phyloP scores from a whole-genome alignment of 2,113 vertebrate species.

The Hassar affinis region DNA sequence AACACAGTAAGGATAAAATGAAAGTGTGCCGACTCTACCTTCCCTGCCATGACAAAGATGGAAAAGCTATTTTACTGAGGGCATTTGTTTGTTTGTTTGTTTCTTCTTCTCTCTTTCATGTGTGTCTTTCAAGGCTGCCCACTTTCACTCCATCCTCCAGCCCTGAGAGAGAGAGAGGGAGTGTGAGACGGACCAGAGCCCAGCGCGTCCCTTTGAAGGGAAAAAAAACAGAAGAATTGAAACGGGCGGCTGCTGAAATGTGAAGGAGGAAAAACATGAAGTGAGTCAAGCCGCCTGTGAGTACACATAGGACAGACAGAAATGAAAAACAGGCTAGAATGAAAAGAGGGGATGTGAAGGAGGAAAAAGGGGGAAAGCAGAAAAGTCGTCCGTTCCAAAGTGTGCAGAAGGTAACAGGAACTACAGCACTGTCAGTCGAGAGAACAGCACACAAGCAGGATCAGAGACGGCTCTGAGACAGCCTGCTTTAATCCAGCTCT shows the following conservation, averaged over 20 bases:
- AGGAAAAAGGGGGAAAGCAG: constrained; percentile 9
- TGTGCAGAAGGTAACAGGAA: constrained; percentile 24
- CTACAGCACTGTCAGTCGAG: background rate
- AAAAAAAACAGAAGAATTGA: constrained; percentile 60
- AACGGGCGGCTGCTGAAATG: constrained; percentile 66
- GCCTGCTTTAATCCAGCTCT: background rate
- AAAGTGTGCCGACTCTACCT: constrained; percentile 49
- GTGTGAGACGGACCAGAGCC: constrained; percentile 36
- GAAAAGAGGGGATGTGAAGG: constrained; percentile 38
- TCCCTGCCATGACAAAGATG: constrained; percentile 62
- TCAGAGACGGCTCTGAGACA: background rate
- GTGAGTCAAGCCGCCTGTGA: constrained; percentile 70
- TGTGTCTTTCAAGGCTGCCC: constrained; percentile 73
- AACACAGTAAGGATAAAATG: constrained; percentile 3
- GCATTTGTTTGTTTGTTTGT: constrained; percentile 76
- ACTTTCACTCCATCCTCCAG: constrained; percentile 61
- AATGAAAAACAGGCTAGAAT: constrained; percentile 33
- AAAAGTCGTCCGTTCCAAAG: constrained; percentile 13
- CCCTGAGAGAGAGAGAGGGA: constrained; percentile 57
- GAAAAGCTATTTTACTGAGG: constrained; percentile 71
- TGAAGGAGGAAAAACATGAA: constrained; percentile 68
- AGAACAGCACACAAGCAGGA: constrained; percentile 23
- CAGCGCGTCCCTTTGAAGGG: constrained; percentile 66
- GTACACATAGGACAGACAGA: constrained; percentile 51
- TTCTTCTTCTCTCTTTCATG: constrained; percentile 73